Evolutionary conservation across 2,888 invertebrate species (phyloP), one percentile per base, ranked within the genome.

Genomic region (Thyatira batis): DNA sequence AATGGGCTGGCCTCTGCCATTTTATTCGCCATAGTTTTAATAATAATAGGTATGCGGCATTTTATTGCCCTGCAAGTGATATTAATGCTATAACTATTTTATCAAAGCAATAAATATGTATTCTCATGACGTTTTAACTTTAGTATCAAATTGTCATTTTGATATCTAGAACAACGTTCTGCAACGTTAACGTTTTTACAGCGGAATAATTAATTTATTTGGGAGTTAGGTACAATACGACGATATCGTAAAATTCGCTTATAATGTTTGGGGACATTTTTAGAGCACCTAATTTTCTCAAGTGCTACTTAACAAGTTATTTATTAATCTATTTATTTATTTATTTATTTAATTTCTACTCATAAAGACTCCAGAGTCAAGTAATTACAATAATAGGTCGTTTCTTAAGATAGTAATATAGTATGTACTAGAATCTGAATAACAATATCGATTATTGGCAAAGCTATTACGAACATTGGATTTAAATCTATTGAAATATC

Each of bases 1-100:
- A 82, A 82, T 79, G 73, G 70, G 8, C 33, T 79, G 73, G 70
- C 17, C 33, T 54, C 66, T 67, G 73, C 78, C 73, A 81, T 80
- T 81, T 81, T 71, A 81, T 81, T 80, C 78, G 71, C 65, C 62
- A 67, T 66, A 58, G 73, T 65, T 71, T 70, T 57, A 68, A 80
- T 78, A 78, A 33, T 33, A n/a, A n/a, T n/a, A n/a, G 74, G 66
- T 72, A 68, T 73, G 67, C 65, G 63, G 63, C 54, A 61, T 68
- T 72, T 76, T 75, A 78, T 76, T 67, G 65, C 65, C 10, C 53
- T 54, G 60, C 52, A 51, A 39, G 55, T 55, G 53, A 61, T 62
- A 53, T 63, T 61, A 57, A 43, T 46, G 52, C 52, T 51, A 54
- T 50, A 61, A 62, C 20, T 6, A 10, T 57, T n/a, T n/a, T 49